Conservation (phyloP, 2,888 invertebrate species). For the Drosophila atripex region DNA sequence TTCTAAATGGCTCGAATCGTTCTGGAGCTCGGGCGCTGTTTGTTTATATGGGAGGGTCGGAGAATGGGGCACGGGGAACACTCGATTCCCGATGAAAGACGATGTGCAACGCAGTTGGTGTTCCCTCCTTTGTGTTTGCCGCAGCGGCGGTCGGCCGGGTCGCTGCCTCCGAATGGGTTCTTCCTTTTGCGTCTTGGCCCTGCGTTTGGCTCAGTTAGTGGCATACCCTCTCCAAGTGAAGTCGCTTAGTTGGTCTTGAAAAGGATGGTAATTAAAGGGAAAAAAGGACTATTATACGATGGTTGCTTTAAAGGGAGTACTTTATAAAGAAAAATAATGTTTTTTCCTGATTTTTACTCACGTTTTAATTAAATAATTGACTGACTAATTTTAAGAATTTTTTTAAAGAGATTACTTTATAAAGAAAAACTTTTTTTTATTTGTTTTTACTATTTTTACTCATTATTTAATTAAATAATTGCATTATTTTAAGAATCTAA, state of each 20-base stretch:
- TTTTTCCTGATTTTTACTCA: too few species aligned
- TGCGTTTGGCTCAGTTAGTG: slow-evolving; percentile 25
- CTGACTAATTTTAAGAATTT: too few species aligned
- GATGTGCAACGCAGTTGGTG: slow-evolving; percentile 51
- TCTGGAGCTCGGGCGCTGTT: slow-evolving; percentile 50
- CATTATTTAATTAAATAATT: neutral
- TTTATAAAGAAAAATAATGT: too few species aligned
- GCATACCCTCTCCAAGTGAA: slow-evolving; percentile 25
- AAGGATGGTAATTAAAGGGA: slow-evolving; percentile 9
- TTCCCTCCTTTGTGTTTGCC: slow-evolving; percentile 54
- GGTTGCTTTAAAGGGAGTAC: too few species aligned
- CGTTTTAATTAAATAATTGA: too few species aligned
- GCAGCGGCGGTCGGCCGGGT: slow-evolving; percentile 4
- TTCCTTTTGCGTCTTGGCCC: slow-evolving; percentile 25
- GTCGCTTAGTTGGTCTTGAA: slow-evolving; percentile 14
- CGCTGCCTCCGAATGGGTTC: neutral
- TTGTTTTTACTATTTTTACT: too few species aligned
- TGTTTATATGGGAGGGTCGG: slow-evolving; percentile 57
- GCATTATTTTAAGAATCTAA: neutral
- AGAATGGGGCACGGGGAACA: neutral
- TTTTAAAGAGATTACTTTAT: too few species aligned
- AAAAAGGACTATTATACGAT: too few species aligned
- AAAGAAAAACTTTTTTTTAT: too few species aligned
- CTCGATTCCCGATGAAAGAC: slow-evolving; percentile 34
- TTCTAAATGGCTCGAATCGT: slow-evolving; percentile 58